Evolutionary conservation across 2,888 invertebrate genomes (phyloP).

Genomic region (Tetrapedia diversipes): DNA sequence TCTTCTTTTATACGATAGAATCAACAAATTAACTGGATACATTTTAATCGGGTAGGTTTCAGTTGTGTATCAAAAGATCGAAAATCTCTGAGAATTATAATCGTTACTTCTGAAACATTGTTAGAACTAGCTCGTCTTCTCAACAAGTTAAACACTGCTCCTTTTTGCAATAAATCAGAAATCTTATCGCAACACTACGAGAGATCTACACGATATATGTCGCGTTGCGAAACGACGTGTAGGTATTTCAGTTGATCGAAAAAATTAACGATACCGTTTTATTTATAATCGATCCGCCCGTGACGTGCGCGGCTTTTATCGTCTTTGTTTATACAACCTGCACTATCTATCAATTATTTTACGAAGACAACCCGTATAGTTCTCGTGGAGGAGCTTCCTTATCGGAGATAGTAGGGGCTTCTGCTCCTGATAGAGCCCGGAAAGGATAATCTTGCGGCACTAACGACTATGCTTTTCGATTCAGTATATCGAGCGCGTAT

Average conservation of each 20-base stretch:
- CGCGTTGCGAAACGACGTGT: background rate
- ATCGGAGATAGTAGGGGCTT: conserved; percentile 58
- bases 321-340: conserved; percentile 21
- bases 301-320: conserved; percentile 40
- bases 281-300: conserved; percentile 45
- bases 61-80: too few species aligned
- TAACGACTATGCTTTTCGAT: conserved; percentile 18
- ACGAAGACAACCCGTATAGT: conserved; percentile 23
- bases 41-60: too few species aligned
- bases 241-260: background rate
- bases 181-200: background rate
- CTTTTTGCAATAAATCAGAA: background rate
- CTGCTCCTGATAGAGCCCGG: conserved; percentile 50
- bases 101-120: too few species aligned
- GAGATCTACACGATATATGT: background rate
- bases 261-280: conserved; percentile 45
- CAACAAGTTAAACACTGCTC: too few species aligned
- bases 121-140: too few species aligned
- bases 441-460: conserved; percentile 56
- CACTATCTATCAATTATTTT: conserved; percentile 53
- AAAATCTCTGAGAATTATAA: too few species aligned
- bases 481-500: conserved; percentile 56
- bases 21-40: too few species aligned
- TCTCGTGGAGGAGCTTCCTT: conserved; percentile 35
- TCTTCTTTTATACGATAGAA: too few species aligned